Conservation (phyloP, 1,140 invertebrate species). For the Sarcophaga bullata region DNA sequence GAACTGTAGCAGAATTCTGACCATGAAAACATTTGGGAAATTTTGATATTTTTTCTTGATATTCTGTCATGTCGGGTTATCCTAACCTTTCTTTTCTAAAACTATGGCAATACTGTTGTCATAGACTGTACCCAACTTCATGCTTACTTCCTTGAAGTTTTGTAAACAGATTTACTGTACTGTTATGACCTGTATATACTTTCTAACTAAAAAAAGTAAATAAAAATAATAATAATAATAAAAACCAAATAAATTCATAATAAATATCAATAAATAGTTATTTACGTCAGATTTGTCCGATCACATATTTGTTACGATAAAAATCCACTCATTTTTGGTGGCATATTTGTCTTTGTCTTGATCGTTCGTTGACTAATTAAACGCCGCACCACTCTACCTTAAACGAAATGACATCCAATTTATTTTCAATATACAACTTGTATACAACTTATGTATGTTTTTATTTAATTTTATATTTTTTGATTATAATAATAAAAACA, state of each 20-base stretch:
- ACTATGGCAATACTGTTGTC: too few species aligned
- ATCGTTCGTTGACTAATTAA: background rate
- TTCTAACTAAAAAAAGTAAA: too few species aligned
- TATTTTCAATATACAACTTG: background rate
- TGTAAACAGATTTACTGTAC: too few species aligned
- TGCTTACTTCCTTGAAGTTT: too few species aligned
- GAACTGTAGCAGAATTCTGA: too few species aligned
- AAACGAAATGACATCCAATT: background rate
- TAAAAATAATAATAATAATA: too few species aligned
- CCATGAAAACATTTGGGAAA: too few species aligned
- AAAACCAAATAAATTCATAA: background rate
- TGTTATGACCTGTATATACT: too few species aligned
- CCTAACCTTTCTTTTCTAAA: too few species aligned
- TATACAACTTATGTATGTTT: background rate
- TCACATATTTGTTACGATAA: background rate
- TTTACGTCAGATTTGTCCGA: constrained; percentile 17
- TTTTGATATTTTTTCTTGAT: too few species aligned
- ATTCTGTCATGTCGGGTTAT: too few species aligned
- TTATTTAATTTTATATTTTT: background rate
- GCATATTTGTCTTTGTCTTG: background rate
- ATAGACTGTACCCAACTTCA: too few species aligned
- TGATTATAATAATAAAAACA: background rate
- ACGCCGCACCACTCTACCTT: background rate
- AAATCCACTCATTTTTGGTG: background rate
- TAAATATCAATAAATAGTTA: constrained; percentile 2